A percentile compares a stretch with the other conserved stretches of the same genome.
These are phyloP conservation scores for Oegoconia quadripuncta DNA, from an alignment of 2,888 invertebrate species.

Conservation along the genomic window DNA sequence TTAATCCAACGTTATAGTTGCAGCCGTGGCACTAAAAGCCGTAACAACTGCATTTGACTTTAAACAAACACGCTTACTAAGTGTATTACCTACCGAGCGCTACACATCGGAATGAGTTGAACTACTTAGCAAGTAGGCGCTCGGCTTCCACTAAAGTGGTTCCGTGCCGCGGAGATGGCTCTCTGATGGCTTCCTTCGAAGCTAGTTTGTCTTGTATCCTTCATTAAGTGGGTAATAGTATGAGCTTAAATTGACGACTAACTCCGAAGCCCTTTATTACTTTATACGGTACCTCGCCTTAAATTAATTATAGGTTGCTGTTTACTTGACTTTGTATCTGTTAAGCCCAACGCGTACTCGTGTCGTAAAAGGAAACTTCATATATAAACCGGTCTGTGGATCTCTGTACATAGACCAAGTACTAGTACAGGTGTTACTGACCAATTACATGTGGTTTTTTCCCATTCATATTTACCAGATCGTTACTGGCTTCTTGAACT, in stretches of 20 bases:
- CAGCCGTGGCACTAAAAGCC: constrained; percentile 48
- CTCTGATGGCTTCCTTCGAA: constrained; percentile 52
- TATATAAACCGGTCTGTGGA: neutral
- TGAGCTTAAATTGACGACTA: constrained; percentile 43
- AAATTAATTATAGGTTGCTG: constrained; percentile 35
- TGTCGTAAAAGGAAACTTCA: neutral
- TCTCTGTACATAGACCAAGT: too few relatives aligned
- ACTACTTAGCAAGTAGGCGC: constrained; percentile 53
- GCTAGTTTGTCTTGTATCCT: constrained; percentile 58
- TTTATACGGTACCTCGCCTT: constrained; percentile 26
- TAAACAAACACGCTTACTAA: constrained; percentile 54
- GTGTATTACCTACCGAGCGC: constrained; percentile 52
- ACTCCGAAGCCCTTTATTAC: constrained; percentile 34
- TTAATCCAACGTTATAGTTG: constrained; percentile 49
- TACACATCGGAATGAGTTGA: constrained; percentile 53
- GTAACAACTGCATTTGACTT: constrained; percentile 60
- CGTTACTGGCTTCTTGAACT: too few relatives aligned
- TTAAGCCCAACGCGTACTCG: neutral
- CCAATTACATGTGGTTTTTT: too few relatives aligned
- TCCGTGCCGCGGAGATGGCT: constrained; percentile 49
- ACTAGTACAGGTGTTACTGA: too few relatives aligned
- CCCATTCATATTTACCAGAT: too few relatives aligned
- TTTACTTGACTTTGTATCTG: constrained; percentile 16
- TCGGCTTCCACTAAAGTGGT: constrained; percentile 52
- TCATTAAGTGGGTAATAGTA: constrained; percentile 54